phyloP scores from a whole-genome alignment of 2,113 vertebrate genomes.

The Chaetodon auriga region DNA sequence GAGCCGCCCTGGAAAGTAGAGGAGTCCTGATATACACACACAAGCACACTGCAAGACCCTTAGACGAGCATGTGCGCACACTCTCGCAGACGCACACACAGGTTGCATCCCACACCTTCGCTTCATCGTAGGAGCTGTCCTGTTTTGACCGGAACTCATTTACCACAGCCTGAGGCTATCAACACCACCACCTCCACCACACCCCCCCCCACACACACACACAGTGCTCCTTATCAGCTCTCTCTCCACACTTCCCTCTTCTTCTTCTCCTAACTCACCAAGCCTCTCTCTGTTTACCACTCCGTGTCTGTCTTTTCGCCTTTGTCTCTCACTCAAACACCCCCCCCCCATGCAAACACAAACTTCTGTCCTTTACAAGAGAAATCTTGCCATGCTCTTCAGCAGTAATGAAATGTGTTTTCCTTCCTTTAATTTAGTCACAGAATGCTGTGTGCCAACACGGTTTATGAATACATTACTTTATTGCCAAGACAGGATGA shows the following conservation, averaged over 20 bases:
- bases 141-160: constrained; percentile 68
- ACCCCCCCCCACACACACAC: background rate
- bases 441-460: constrained; percentile 18
- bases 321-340: background rate
- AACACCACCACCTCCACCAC: constrained; percentile 17
- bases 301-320: constrained; percentile 6
- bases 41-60: constrained; percentile 4
- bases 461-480: constrained; percentile 50
- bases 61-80: background rate
- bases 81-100: background rate
- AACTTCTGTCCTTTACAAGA: constrained; percentile 28
- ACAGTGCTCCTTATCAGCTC: constrained; percentile 31
- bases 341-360: constrained; percentile 5
- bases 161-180: constrained; percentile 59
- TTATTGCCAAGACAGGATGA: constrained; percentile 39
- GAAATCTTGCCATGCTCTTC: constrained; percentile 28
- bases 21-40: constrained; percentile 21
- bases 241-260: constrained; percentile 16
- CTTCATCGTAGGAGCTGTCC: constrained; percentile 47
- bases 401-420: constrained; percentile 52
- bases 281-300: constrained; percentile 33
- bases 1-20: constrained; percentile 15
- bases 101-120: constrained; percentile 39
- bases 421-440: constrained; percentile 39
- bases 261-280: background rate